These are phyloP conservation scores for Drosophila seclusa DNA, from an alignment of 2,888 invertebrate species.

Conservation along the genomic window DNA sequence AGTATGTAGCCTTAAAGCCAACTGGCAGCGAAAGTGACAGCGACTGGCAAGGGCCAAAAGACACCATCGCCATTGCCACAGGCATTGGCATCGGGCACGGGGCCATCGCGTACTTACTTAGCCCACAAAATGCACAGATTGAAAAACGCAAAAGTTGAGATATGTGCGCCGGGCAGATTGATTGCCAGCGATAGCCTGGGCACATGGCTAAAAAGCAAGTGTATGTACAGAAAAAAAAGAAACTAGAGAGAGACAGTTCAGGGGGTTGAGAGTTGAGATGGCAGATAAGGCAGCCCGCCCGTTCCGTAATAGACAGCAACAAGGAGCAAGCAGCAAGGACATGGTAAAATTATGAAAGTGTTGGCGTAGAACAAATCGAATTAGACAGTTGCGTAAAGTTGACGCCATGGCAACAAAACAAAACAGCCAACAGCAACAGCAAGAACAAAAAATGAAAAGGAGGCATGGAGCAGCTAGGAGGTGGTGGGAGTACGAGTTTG, in stretches of 20 bases:
- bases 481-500: neutral
- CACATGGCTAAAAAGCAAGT: conserved; percentile 68
- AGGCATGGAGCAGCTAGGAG: conserved; percentile 9
- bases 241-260: conserved; percentile 46
- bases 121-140: conserved; percentile 78
- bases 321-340: conserved; percentile 42
- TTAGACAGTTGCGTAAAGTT: conserved; percentile 80
- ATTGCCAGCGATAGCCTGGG: conserved; percentile 79
- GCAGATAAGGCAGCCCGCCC: conserved; percentile 72
- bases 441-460: conserved; percentile 23
- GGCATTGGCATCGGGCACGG: conserved; percentile 46
- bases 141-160: conserved; percentile 80
- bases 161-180: conserved; percentile 80
- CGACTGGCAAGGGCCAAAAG: conserved; percentile 10
- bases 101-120: conserved; percentile 75
- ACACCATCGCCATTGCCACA: conserved; percentile 32
- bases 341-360: conserved; percentile 83
- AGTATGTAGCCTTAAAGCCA: conserved; percentile 54
- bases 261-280: conserved; percentile 60
- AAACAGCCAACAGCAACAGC: conserved; percentile 14
- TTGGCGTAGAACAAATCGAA: conserved; percentile 85
- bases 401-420: conserved; percentile 47
- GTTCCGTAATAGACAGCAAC: conserved; percentile 58
- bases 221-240: conserved; percentile 51
- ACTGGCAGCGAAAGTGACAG: conserved; percentile 74